phyloP scores from a whole-genome alignment of 2,888 invertebrate genomes.

The Agriopis marginaria region DNA sequence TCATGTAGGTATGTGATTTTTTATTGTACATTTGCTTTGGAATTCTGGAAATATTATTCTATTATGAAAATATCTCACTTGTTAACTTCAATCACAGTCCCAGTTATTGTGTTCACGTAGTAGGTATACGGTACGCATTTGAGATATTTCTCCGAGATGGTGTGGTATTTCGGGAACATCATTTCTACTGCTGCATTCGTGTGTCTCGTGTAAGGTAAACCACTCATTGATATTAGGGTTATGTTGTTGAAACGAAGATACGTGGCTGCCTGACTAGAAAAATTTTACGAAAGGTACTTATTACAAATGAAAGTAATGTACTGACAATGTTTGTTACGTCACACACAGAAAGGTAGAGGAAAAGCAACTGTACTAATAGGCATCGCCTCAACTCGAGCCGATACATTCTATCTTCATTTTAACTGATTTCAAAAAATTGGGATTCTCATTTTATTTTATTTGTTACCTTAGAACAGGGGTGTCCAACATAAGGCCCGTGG shows the following conservation, averaged over 20 bases:
- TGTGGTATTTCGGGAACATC: conserved; percentile 82
- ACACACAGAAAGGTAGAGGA: no score
- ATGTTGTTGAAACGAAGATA: conserved; percentile 88
- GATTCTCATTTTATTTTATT: no score
- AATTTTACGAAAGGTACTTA: neutral
- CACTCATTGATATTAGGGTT: conserved; percentile 89
- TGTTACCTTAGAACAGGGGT: no score
- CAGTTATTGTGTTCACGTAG: conserved; percentile 88
- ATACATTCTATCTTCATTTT: neutral
- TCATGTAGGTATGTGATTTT: no score
- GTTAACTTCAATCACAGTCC: conserved; percentile 84
- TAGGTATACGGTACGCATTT: conserved; percentile 87
- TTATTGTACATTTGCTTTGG: neutral
- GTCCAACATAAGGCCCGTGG: no score
- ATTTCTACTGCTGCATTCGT: conserved; percentile 64
- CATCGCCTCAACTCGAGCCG: no score
- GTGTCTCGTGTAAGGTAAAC: conserved; percentile 73
- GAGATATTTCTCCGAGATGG: conserved; percentile 77
- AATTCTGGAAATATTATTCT: neutral
- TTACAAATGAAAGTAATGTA: neutral
- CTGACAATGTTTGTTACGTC: no score
- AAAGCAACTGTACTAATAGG: no score
- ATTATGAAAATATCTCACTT: conserved; percentile 66
- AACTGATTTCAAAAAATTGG: no score
- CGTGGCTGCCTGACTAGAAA: conserved; percentile 68